phyloP scores from a whole-genome alignment of 2,797 vertebrate species.

The Cyprinella venusta region DNA sequence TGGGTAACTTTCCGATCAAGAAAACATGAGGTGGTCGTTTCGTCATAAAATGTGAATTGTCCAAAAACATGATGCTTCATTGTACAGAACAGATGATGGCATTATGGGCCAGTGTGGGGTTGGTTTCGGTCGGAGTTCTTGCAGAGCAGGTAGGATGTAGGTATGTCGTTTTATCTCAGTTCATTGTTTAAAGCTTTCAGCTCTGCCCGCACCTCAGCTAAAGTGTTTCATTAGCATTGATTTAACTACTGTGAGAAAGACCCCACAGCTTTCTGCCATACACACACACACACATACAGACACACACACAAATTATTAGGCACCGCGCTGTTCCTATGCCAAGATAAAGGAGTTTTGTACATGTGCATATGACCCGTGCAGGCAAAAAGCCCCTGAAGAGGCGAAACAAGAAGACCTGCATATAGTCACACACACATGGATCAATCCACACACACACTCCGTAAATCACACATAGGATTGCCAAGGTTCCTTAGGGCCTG shows the following conservation, averaged over 20 bases:
- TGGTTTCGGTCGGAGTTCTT: not conserved
- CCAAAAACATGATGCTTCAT: not conserved
- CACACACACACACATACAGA: conserved; percentile 58
- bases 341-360: conserved; percentile 35
- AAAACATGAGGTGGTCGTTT: too few species aligned
- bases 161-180: not conserved
- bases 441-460: conserved; percentile 75
- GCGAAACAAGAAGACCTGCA: conserved; percentile 30
- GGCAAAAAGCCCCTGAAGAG: conserved; percentile 45
- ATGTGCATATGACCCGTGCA: conserved; percentile 37
- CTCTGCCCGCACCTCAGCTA: conserved; percentile 60
- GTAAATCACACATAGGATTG: conserved; percentile 78
- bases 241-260: conserved; percentile 71
- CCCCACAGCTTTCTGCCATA: conserved; percentile 65
- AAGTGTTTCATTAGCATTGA: conserved; percentile 80
- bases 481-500: conserved; percentile 22
- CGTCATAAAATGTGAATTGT: too few species aligned
- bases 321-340: conserved; percentile 62
- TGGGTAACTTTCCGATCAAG: too few species aligned
- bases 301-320: conserved; percentile 71
- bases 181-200: conserved; percentile 29
- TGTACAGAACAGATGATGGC: not conserved
- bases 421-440: conserved; percentile 62
- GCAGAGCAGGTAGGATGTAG: conserved; percentile 13
- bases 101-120: not conserved